phyloP scores from a whole-genome alignment of 2,113 vertebrate species.

The Orthonyx spaldingii region DNA sequence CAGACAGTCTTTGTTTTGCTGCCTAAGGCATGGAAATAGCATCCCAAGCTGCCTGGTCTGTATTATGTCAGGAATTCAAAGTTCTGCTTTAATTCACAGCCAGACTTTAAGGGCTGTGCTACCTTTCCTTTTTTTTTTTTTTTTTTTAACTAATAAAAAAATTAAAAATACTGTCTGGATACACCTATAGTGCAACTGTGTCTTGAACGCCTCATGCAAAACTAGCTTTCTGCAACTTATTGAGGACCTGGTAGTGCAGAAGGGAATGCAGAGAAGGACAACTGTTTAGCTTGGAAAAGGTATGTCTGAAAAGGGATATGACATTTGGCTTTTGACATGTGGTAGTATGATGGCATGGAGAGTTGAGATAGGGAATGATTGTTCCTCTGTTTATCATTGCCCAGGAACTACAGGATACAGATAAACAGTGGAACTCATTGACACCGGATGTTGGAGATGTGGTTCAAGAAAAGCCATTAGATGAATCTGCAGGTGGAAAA shows the following conservation, averaged over 20 bases:
- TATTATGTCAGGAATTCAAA: background rate
- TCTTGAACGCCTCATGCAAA: background rate
- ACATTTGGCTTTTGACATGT: background rate
- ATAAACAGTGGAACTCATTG: slow-evolving; percentile 22
- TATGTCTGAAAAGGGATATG: background rate
- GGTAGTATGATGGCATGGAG: background rate
- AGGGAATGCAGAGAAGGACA: background rate
- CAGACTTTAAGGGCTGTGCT: background rate
- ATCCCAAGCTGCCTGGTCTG: background rate
- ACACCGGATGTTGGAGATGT: background rate
- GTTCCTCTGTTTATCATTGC: slow-evolving; percentile 11
- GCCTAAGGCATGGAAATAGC: background rate
- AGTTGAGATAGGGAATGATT: background rate
- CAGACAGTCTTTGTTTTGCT: background rate
- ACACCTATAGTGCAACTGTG: background rate
- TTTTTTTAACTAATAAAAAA: background rate
- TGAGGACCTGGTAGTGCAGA: background rate
- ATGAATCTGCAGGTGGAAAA: background rate
- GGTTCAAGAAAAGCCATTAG: slow-evolving; percentile 16
- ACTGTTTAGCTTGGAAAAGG: background rate
- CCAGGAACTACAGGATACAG: background rate
- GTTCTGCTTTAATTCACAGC: background rate
- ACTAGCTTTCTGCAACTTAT: background rate
- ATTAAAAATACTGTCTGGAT: background rate
- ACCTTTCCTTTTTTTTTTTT: background rate